Percentiles rank a stretch among this genome's conserved stretches.
Conservation (phyloP, 2,113 vertebrate species). For the Esox niger region DNA sequence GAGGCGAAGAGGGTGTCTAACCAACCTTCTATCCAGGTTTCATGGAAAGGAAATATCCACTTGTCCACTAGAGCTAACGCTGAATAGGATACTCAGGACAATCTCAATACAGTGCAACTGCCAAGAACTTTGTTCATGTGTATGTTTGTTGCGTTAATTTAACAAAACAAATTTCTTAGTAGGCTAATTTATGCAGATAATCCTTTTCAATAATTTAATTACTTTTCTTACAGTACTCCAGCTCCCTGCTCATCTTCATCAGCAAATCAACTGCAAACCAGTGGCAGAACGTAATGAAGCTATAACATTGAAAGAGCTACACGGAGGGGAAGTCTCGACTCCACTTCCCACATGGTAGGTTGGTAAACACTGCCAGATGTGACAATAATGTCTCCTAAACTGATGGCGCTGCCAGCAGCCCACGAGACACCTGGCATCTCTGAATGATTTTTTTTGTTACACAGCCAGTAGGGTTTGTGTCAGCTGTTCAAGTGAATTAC, state of each 20-base stretch:
- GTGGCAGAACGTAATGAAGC: constrained; percentile 20
- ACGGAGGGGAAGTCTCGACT: constrained; percentile 35
- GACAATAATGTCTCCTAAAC: constrained; percentile 55
- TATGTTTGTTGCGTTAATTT: too few relatives aligned
- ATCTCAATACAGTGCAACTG: neutral
- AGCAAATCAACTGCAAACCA: neutral
- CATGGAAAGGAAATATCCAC: neutral
- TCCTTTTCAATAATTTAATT: too few relatives aligned
- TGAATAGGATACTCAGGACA: constrained; percentile 6
- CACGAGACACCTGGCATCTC: constrained; percentile 63
- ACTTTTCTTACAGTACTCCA: too few relatives aligned
- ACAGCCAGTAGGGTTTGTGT: constrained; percentile 52
- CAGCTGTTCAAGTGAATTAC: constrained; percentile 55
- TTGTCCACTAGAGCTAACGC: neutral
- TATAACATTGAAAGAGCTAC: constrained; percentile 31
- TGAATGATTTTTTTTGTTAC: constrained; percentile 54
- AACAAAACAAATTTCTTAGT: too few relatives aligned
- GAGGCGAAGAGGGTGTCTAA: neutral
- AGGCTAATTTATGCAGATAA: too few relatives aligned
- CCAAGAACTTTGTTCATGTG: too few relatives aligned
- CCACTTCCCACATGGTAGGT: constrained; percentile 42
- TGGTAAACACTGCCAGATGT: constrained; percentile 57
- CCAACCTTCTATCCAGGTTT: neutral
- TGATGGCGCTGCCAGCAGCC: constrained; percentile 60
- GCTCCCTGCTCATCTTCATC: constrained; percentile 18